Conservation (phyloP, 1,140 invertebrate species). For the Lasioglossum baleicum region DNA sequence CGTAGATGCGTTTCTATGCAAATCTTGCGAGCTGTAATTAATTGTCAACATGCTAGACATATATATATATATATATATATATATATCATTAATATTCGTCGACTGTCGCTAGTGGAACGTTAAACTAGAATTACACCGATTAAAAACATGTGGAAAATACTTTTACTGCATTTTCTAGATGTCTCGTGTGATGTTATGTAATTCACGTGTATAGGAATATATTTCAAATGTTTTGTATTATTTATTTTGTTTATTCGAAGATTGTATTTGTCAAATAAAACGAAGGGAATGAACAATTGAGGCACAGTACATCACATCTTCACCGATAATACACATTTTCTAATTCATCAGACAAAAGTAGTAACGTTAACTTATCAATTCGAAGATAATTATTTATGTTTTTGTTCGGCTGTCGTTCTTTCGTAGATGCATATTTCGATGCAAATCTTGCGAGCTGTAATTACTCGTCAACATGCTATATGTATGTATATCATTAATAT, state of each 20-base stretch:
- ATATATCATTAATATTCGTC: no score
- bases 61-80: no score
- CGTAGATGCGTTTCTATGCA: not conserved
- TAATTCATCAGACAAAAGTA: not conserved
- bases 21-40: not conserved
- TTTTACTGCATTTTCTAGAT: not conserved
- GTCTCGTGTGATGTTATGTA: constrained; percentile 12
- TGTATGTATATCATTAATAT: no score
- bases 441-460: no score
- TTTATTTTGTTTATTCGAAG: not conserved
- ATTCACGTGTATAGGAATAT: constrained; percentile 2
- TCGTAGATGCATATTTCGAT: no score
- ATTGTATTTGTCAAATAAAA: not conserved
- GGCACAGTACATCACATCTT: not conserved
- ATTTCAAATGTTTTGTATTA: not conserved
- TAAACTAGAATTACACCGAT: not conserved
- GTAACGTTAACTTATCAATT: not conserved
- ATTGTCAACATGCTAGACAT: not conserved
- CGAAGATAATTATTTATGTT: not conserved
- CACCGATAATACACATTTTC: no score
- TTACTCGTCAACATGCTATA: no score
- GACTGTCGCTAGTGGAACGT: not conserved
- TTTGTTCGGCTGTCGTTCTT: no score
- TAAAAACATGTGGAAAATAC: not conserved
- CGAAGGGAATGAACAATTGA: not conserved